Evolutionary conservation across 2,888 invertebrate genomes (phyloP), one percentile per base, ranked within the genome.

Genomic region (Agriotes lineatus): DNA sequence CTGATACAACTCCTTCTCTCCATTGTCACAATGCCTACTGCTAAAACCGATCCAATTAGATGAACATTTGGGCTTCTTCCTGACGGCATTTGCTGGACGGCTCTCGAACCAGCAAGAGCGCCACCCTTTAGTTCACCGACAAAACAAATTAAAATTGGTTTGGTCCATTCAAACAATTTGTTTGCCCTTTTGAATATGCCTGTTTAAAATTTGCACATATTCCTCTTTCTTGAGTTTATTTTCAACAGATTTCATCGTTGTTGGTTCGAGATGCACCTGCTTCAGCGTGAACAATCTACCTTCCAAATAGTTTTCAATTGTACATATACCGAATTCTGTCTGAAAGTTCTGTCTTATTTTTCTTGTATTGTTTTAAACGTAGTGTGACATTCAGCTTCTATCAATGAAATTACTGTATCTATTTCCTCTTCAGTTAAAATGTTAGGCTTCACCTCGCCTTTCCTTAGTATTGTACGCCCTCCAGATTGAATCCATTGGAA

Each of bases 101-200:
- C 20, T 48, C 48, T 16, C 4, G 20, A 16, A 18, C 48, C 16
- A 16, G 35, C 4, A 1, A 30, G 18, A 16, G 33, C 2, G 1
- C 18, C 3, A 12, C 37, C 33, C 22, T n/a, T 25, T 30, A n/a
- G 16, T 33, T 54, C 16, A 7, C 4, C 33, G 33, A 18, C 54
- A 33, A 52, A 52, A 52, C 30, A 52, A 52, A 54, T 33, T 12
- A n/a, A 54, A 33, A 33, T 54, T 54, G 1, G 54, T 33, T 33
- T 54, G 12, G 33, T 54, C 33, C n/a, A 54, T 54, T 18, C 33
- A 30, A n/a, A 33, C 35, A n/a, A 54, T 54, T 33, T 54, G 54
- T 33, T 54, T 54, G 5, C 14, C 52, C 52, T 4, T 22, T 30
- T 54, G 5, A 1, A 54, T 30, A 33, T 5, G 14, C 14, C 18